These are phyloP conservation scores for Rhinichthys osculus DNA, from an alignment of 2,797 vertebrate species.

Conservation along the genomic window DNA sequence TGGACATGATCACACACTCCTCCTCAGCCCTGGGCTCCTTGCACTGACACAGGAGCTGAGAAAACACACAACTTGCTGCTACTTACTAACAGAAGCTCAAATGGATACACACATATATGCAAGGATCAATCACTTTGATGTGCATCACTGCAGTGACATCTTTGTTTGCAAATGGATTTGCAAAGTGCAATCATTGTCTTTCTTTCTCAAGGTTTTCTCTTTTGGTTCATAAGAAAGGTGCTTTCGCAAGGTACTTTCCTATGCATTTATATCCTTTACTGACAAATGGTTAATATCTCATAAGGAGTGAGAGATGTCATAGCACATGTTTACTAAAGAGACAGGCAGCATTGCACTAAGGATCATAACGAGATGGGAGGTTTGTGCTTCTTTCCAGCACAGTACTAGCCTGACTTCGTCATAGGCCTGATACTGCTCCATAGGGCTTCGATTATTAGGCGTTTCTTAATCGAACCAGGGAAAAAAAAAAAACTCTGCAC, in stretches of 20 bases:
- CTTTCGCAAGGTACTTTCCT: conserved; percentile 1
- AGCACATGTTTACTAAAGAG: background rate
- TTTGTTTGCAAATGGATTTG: conserved; percentile 61
- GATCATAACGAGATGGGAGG: background rate
- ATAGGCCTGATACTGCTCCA: too few relatives aligned
- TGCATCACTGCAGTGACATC: background rate
- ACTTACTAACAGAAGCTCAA: conserved; percentile 38
- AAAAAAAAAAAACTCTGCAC: too few relatives aligned
- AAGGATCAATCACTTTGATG: conserved; percentile 53
- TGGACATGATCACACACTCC: conserved; percentile 62
- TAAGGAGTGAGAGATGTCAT: background rate
- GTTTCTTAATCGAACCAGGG: too few relatives aligned
- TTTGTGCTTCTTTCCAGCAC: background rate
- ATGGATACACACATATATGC: background rate
- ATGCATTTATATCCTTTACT: conserved; percentile 27
- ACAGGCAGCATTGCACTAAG: conserved; percentile 8
- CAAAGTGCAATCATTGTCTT: conserved; percentile 35
- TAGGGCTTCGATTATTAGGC: too few relatives aligned
- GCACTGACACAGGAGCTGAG: conserved; percentile 48
- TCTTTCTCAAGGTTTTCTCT: background rate
- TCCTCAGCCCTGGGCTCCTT: conserved; percentile 36
- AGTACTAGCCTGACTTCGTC: background rate
- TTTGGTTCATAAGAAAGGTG: conserved; percentile 11
- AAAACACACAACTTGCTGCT: conserved; percentile 42
- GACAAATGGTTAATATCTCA: conserved; percentile 18